Base-by-base conservation (phyloP, 2,888 invertebrate species). In the Drosophila leonis region DNA sequence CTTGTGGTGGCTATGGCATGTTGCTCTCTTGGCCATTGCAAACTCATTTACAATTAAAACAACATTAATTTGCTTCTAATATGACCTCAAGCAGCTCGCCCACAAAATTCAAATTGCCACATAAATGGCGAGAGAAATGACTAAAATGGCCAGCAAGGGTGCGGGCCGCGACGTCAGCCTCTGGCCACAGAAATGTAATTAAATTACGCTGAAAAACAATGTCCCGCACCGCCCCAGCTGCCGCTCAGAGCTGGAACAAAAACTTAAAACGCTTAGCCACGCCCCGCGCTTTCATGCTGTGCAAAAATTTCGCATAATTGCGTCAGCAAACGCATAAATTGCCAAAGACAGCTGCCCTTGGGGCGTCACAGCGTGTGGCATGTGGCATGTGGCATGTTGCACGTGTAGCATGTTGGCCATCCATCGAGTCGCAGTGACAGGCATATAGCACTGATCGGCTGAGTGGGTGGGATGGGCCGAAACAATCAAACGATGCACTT, bases 251-350 rank as follows among this genome's bases (percentile, higher is more conserved):
- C 27, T 29, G 10, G 37, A 60, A 64, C 65, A 69, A 87, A 76
- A 84, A 85, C 88, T 85, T 88, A 72, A 90, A 90, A 72, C 78
- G 88, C 81, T 84, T 89, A 69, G 82, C 69, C 88, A 89, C 90
- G 90, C 84, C 90, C 85, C 65, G 33, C 24, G 20, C 12, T 69
- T 52, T 59, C 68, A 67, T 65, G 65, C 70, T 79, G 79, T 88
- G 90, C 89, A 80, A 82, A 90, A 86, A 88, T 83, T 86, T 90
- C 83, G 90, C 88, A 90, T 90, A 90, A 86, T 86, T 90, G 89
- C 90, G 90, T 83, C 84, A 78, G 86, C 89, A 75, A 81, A 73
- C 89, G 79, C 90, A 87, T 87, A 90, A 90, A 87, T 87, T 87
- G 86, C 74, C 89, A 90, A 89, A 88, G 86, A 87, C 90, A 87